A percentile compares a stretch with the other conserved stretches of the same genome.
phyloP scores from a whole-genome alignment of 2,113 vertebrate genomes.

The Oenanthe oenanthe region DNA sequence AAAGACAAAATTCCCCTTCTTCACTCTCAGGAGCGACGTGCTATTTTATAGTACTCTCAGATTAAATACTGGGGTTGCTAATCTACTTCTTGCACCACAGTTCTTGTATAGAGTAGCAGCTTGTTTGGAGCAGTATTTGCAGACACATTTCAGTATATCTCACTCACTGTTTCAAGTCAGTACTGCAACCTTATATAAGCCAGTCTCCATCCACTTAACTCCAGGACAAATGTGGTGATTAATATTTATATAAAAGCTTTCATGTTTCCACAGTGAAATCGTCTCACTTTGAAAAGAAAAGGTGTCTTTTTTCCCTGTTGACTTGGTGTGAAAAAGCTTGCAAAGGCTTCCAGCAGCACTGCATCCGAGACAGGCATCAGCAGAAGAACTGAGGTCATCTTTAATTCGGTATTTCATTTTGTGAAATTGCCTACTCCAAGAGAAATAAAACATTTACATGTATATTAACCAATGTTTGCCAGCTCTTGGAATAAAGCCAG shows the following conservation, averaged over 20 bases:
- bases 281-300: constrained; percentile 33
- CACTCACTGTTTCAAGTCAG: not conserved
- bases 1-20: not conserved
- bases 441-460: constrained; percentile 69
- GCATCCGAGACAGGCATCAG: not conserved
- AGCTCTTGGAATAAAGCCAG: constrained; percentile 44
- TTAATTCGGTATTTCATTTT: constrained; percentile 45
- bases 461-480: constrained; percentile 60
- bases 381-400: constrained; percentile 31
- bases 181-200: constrained; percentile 18
- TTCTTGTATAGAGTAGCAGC: not conserved
- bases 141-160: not conserved
- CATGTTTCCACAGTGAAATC: constrained; percentile 38
- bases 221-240: constrained; percentile 30
- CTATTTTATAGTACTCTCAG: not conserved
- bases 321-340: not conserved
- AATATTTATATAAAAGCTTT: constrained; percentile 63
- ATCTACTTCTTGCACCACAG: not conserved
- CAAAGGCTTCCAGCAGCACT: constrained; percentile 10
- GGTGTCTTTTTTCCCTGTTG: constrained; percentile 52
- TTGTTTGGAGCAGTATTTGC: not conserved
- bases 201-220: constrained; percentile 38
- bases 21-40: not conserved
- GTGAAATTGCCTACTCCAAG: constrained; percentile 51
- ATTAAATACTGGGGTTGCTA: not conserved